Percentiles rank a stretch among this genome's conserved stretches.
Conservation (phyloP, 1,140 invertebrate species). For the Drosophila malerkotliana region DNA sequence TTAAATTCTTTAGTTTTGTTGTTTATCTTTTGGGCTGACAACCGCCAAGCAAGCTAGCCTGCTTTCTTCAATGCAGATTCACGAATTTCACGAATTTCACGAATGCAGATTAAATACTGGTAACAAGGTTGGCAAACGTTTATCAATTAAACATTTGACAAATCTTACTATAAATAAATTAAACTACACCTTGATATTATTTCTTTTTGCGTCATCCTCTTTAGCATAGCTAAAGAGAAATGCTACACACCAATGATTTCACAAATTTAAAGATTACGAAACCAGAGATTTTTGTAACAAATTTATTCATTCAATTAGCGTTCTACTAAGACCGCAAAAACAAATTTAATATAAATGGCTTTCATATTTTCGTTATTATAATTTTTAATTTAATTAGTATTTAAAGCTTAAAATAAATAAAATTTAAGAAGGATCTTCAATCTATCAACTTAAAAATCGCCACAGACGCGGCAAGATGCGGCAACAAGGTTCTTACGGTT, state of each 20-base stretch:
- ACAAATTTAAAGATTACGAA: not conserved
- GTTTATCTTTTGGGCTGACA: too few relatives aligned
- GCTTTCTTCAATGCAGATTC: too few relatives aligned
- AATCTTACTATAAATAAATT: too few relatives aligned
- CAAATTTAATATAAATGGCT: slow-evolving; percentile 15
- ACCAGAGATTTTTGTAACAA: not conserved
- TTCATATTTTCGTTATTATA: too few relatives aligned
- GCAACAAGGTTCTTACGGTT: not conserved
- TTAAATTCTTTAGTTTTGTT: slow-evolving; percentile 5
- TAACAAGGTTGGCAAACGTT: too few relatives aligned
- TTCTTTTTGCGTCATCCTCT: too few relatives aligned
- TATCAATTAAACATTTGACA: too few relatives aligned
- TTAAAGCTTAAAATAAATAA: not conserved
- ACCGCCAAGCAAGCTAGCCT: not conserved
- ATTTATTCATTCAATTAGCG: not conserved
- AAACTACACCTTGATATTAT: too few relatives aligned
- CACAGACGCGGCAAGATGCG: not conserved
- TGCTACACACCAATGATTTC: not conserved
- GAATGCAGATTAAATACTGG: not conserved
- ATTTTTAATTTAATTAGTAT: slow-evolving; percentile 3
- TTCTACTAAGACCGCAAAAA: slow-evolving; percentile 7
- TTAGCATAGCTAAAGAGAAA: too few relatives aligned
- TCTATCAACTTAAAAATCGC: slow-evolving; percentile 3
- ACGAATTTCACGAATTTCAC: not conserved
- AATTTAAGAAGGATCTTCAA: slow-evolving; percentile 7